Base-by-base conservation (phyloP, 37 sponge, comb jelly and placozoan species). In the Theonella swinhoei region DNA sequence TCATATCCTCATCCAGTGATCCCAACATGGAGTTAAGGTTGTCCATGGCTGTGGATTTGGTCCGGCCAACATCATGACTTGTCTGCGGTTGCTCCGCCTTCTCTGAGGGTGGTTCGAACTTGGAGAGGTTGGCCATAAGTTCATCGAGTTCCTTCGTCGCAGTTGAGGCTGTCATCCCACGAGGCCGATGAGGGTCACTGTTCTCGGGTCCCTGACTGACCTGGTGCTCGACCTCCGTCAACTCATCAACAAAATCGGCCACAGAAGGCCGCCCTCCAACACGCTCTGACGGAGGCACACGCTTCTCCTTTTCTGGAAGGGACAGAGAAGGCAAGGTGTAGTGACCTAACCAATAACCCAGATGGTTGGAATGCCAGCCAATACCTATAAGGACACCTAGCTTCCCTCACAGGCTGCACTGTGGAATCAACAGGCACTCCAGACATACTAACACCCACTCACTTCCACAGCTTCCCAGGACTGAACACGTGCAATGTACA, bases 121-220 rank as follows among this genome's bases (percentile, higher is more conserved):
- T 80, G 3, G 89, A 87, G 38, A 98, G 88, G 67, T 91, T 85
- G 26, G 81, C 93, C 96, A 98, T 90, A 32, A 98, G 90, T 23
- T 80, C 86, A 68, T 98, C 98, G 70, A 98, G 90, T 68, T 97
- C 94, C 42, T 91, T 82, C 19, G 96, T 93, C 11, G 96, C 92
- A 19, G 91, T 81, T n/a, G 94, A 90, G 29, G 90, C 77, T 5
- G 88, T 85, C 54, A 47, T 47, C 34, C 76, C 38, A 30, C 29
- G 54, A 47, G 54, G 1, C 0, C 38, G 41, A 58, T 62, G 43
- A 20, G 76, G 77, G 17, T 66, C 17, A 23, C 24, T 68, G 5
- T 17, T 63, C 66, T 59, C 80, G n/a, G n/a, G n/a, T n/a, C n/a
- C n/a, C 54, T 62, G 59, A 63, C 77, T 70, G 33, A 78, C 68